Evolutionary conservation across 2,888 invertebrate genomes (phyloP), one percentile per base, ranked within the genome.

Genomic region (Hypselothyrea guttata): DNA sequence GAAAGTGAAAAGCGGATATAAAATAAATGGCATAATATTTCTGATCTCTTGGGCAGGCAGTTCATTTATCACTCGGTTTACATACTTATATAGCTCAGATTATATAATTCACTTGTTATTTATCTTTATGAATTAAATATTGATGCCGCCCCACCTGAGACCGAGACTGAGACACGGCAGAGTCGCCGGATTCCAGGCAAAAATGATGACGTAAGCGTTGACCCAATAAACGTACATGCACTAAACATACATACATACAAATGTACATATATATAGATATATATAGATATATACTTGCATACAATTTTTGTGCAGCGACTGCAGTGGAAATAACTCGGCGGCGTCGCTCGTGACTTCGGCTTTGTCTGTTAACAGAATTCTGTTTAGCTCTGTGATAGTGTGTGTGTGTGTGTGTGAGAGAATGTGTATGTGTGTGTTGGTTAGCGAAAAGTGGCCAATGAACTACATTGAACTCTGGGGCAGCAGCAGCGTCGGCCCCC

Each of bases 361-460:
- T 83, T 83, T 84, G 76, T 77, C 82, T 77, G 82, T 72, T 75
- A 59, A 71, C 35, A 13, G 35, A 37, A 63, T 61, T 49, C 63
- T 60, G 66, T 54, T 65, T 33, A 66, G 42, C 57, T n/a, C n/a
- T n/a, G n/a, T n/a, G n/a, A n/a, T n/a, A n/a, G n/a, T n/a, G n/a
- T n/a, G n/a, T n/a, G n/a, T n/a, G 28, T 57, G 22, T 38, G 12
- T 52, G 38, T 47, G 27, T 45, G 13, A 45, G 16, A 62, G 41
- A 62, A 48, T 56, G 30, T 58, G 33, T 63, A 45, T 57, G 33
- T 59, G 30, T 46, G 44, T 51, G 69, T 59, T 60, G 67, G 67
- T 67, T 83, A 70, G 86, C 84, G 66, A 70, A 81, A 86, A 82
- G 82, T 86, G 81, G 84, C 84, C 81, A 86, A 82, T 82, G 86